Base-by-base conservation (phyloP, 2,888 invertebrate species). In the Pseudanteris insignis region DNA sequence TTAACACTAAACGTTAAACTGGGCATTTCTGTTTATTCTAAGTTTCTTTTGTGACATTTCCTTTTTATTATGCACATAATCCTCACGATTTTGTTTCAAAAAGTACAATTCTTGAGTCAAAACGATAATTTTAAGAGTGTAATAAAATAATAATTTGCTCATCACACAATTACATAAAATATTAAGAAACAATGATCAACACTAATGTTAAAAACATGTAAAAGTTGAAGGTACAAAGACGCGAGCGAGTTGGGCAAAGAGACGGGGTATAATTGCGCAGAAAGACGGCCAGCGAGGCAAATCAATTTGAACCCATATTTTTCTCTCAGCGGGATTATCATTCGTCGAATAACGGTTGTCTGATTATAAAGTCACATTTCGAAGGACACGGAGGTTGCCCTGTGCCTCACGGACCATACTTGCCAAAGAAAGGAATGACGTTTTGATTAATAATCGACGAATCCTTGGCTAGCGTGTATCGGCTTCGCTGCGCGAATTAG, bases 381-480 rank as follows among this genome's bases (percentile, higher is more conserved):
- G 63, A 63, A 63, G 55, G 59, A 63, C 63, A 43, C 55, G 50
- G 63, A 54, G 44, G 53, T 63, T 51, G 58, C 34, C 46, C 61
- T 61, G 36, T 63, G 67, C 50, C 60, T 50, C 64, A 53, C 61
- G 37, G 48, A 41, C 36, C 41, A 18, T 28, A 48, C 38, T 33
- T 44, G 60, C 30, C 50, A 40, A 34, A 63, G 64, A 64, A 64
- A 41, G 55, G 50, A 37, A 58, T 51, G 65, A 55, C 61, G 58
- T 57, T 59, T 60, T 63, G 65, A 64, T 64, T 64, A 62, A 64
- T 64, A 64, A 64, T 62, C 59, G 51, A 47, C 55, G 54, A 48
- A 64, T 59, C 55, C 55, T 64, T 61, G 58, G 54, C 58, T 36
- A 46, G 46, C 46, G 26, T 50, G 41, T 53, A 50, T 54, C 54